Base-by-base conservation (phyloP, 2,797 vertebrate genomes). In the Pitangus sulphuratus region DNA sequence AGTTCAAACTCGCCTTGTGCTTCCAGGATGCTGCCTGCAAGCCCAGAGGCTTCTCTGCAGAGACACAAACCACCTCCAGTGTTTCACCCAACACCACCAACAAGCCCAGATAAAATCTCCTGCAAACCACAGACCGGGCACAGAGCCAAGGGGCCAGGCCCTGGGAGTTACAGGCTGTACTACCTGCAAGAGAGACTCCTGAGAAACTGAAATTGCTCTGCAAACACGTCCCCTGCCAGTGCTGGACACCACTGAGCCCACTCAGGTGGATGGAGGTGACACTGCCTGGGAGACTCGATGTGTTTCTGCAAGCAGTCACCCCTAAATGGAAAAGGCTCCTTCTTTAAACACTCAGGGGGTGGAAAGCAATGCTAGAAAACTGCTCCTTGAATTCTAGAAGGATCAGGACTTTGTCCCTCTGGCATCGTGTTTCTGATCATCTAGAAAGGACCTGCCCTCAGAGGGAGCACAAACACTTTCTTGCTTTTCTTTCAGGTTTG, bases 51-150 rank as follows among this genome's bases (percentile, higher is more conserved):
- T 77, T 30, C 62, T 69, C 28, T 1, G 12, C 28, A 68, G 28
- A 77, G 39, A 53, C 44, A n/a, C 9, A 6, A 35, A 42, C 47
- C 71, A 39, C 9, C 56, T 44, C n/a, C 30, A 2, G 1, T 0
- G 12, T 18, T 82, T 66, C 44, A 57, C 62, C 60, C 45, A 28
- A 8, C 74, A 28, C 48, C 80, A 71, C 15, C 66, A 71, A 17
- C 6, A 4, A 82, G 9, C 51, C 68, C 31, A 39, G 57, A 94
- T 77, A 84, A 60, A 74, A 89, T 86, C 94, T 81, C 12, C 51
- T 79, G 66, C 70, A 78, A 86, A 84, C 58, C 84, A 42, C 84
- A 64, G 64, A 56, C 11, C 44, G 33, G 79, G 83, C 60, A 9
- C 4, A 33, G 68, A 0, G 10, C 87, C 84, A 92, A 61, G 70